Evolutionary conservation across 1,140 invertebrate genomes (phyloP).

Genomic region (Uloborus diversus): DNA sequence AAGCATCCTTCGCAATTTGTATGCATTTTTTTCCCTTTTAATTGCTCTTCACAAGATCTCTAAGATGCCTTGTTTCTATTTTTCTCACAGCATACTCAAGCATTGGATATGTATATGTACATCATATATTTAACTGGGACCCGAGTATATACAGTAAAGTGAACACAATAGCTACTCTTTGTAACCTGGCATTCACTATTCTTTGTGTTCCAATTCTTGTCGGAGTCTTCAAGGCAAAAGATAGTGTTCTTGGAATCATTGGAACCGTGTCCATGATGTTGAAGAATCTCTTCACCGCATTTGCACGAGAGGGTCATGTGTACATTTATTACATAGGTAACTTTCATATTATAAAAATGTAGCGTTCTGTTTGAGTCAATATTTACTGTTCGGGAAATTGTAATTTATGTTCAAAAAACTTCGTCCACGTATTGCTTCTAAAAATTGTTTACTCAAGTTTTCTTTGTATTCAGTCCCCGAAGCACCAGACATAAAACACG

Average conservation of each 20-base stretch:
- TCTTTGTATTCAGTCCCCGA: too few relatives aligned
- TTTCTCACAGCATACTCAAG: constrained; percentile 6
- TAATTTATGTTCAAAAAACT: too few relatives aligned
- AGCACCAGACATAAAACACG: too few relatives aligned
- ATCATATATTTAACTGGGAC: constrained; percentile 31
- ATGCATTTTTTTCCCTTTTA: too few relatives aligned
- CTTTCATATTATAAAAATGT: neutral
- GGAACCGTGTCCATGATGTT: neutral
- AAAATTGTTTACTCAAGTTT: too few relatives aligned
- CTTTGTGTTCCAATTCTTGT: neutral
- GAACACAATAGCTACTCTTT: neutral
- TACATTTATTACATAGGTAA: constrained; percentile 39
- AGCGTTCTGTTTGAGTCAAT: too few relatives aligned
- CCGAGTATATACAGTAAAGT: neutral
- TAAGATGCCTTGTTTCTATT: too few relatives aligned
- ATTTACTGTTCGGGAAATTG: too few relatives aligned
- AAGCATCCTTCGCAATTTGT: too few relatives aligned
- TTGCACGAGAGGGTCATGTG: neutral
- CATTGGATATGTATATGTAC: constrained; percentile 5
- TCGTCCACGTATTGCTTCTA: too few relatives aligned
- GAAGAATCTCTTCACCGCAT: neutral
- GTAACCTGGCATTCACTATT: neutral
- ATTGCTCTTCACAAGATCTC: too few relatives aligned
- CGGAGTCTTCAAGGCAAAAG: neutral
- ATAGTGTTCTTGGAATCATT: neutral